Evolutionary conservation across 35 echinoderm and acorn worm species (phyloP).

Genomic region (Ophioderma brevispina): DNA sequence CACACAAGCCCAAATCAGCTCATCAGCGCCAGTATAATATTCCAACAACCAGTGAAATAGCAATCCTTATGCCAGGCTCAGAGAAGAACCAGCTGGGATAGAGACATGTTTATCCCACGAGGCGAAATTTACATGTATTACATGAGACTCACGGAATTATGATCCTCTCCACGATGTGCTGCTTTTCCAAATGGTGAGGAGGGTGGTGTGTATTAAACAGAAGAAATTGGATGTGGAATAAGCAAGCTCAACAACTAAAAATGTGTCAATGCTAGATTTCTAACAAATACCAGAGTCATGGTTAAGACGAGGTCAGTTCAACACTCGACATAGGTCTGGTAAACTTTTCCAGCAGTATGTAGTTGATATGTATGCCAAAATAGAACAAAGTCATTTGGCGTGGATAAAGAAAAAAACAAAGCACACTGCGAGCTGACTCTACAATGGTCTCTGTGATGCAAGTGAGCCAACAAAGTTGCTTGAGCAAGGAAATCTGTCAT

Average conservation of each 20-base stretch:
- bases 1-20: background rate
- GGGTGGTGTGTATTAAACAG: background rate
- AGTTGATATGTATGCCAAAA: constrained; percentile 40
- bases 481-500: background rate
- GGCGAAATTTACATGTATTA: background rate
- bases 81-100: background rate
- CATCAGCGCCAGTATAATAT: constrained; percentile 13
- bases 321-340: background rate
- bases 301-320: background rate
- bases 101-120: background rate
- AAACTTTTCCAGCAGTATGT: constrained; percentile 38
- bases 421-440: constrained; percentile 13
- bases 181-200: constrained; percentile 10
- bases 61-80: constrained; percentile 10
- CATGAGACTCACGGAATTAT: constrained; percentile 18
- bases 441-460: constrained; percentile 19
- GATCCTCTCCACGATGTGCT: constrained; percentile 41
- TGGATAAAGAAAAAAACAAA: constrained; percentile 9
- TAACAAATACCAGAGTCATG: background rate
- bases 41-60: constrained; percentile 21
- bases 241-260: background rate
- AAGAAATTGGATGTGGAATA: background rate
- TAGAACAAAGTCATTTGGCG: constrained; percentile 10
- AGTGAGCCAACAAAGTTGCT: background rate
- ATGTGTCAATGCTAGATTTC: no score